Conservation (phyloP, 1,140 invertebrate species). For the Saxidomus purpurata region DNA sequence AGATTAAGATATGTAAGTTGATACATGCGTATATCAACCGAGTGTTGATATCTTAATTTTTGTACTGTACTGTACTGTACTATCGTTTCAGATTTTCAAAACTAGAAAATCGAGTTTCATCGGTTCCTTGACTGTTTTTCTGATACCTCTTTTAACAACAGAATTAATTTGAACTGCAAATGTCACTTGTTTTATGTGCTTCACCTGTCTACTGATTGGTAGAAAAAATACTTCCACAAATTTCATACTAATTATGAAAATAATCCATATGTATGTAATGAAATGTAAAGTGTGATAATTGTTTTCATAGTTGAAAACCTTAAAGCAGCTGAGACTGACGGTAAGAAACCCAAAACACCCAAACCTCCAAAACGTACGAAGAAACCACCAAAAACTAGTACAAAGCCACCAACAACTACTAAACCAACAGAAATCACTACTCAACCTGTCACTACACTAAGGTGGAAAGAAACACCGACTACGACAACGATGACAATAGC, state of each 20-base stretch:
- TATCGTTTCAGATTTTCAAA: no score
- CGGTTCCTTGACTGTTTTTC: no score
- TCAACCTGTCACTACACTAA: neutral
- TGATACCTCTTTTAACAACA: no score
- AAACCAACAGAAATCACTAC: neutral
- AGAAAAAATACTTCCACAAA: no score
- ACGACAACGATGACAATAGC: neutral
- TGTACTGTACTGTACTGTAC: no score
- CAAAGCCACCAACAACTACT: neutral
- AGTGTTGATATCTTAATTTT: neutral
- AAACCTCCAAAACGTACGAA: neutral
- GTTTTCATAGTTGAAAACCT: slow-evolving; percentile 27
- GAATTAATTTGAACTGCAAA: no score
- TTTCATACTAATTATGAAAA: no score
- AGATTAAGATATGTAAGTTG: slow-evolving; percentile 58
- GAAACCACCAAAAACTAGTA: neutral
- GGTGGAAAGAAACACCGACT: neutral
- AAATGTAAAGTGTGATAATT: no score
- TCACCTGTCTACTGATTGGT: no score
- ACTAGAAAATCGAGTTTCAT: no score
- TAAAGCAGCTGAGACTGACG: neutral
- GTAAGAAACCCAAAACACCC: neutral
- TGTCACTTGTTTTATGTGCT: no score
- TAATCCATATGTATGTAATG: no score
- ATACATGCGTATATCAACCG: neutral